Evolutionary conservation across 2,113 vertebrate genomes (phyloP).

Genomic region (Triplophysa dalaica): DNA sequence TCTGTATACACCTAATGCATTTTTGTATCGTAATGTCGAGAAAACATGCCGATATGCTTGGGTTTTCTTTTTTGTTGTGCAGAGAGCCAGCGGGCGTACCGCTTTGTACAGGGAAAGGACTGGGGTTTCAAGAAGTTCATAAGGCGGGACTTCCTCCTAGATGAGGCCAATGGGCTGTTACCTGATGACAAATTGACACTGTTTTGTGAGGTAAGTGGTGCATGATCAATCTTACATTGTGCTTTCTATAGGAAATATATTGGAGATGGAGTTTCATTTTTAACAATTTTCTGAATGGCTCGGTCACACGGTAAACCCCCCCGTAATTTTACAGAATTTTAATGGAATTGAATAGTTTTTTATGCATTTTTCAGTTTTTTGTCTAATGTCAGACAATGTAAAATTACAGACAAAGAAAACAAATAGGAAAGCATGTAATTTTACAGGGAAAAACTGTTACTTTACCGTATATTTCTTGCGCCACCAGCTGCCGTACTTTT

Average conservation of each 20-base stretch:
- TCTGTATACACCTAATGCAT: background rate
- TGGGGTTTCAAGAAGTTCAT: constrained; percentile 96
- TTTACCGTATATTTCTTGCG: no score
- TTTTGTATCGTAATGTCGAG: background rate
- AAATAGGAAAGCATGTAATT: no score
- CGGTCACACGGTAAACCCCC: background rate
- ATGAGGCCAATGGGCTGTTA: constrained; percentile 88
- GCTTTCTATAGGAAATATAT: background rate
- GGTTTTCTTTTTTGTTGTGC: constrained; percentile 37
- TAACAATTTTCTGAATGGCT: no score
- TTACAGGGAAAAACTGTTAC: no score
- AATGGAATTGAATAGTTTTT: no score
- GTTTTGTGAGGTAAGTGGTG: constrained; percentile 85
- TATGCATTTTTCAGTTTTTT: no score
- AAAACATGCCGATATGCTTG: background rate
- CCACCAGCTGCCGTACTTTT: no score
- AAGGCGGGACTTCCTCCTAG: constrained; percentile 87
- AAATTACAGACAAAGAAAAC: no score
- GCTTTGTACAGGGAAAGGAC: constrained; percentile 92
- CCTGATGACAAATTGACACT: constrained; percentile 91
- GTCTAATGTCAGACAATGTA: no score
- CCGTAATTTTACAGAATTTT: background rate
- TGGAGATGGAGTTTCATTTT: background rate
- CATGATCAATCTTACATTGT: background rate
- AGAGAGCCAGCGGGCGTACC: constrained; percentile 89